Evolutionary conservation across 2,888 invertebrate genomes (phyloP).

Genomic region (Caprella mutica): DNA sequence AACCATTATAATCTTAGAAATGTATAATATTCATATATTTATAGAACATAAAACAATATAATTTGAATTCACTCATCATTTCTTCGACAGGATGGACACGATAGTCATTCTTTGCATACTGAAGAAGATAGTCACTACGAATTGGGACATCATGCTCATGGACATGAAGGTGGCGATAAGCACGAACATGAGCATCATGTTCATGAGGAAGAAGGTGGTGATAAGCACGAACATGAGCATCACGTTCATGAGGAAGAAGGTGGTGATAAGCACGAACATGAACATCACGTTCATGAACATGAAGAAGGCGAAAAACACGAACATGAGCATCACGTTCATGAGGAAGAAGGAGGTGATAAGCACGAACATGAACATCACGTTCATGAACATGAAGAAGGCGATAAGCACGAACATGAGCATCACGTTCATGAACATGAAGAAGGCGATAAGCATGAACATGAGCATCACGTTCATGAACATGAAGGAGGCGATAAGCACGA

Average conservation of each 20-base stretch:
- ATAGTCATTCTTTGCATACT: slow-evolving; percentile 1
- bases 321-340: not conserved
- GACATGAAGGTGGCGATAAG: not conserved
- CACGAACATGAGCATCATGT: not conserved
- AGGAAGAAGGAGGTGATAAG: not conserved
- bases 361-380: slow-evolving; percentile 1
- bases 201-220: not conserved
- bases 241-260: not conserved
- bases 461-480: not conserved
- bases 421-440: not conserved
- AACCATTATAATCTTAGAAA: no score
- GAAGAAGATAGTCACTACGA: not conserved
- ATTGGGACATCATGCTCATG: no score
- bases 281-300: not conserved
- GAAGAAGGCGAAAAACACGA: not conserved
- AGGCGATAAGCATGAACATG: slow-evolving; percentile 2
- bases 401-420: not conserved
- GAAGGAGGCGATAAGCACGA: not conserved
- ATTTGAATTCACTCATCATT: no score
- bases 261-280: not conserved
- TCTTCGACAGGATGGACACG: slow-evolving; percentile 5
- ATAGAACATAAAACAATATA: no score
- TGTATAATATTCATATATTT: no score
- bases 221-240: slow-evolving; percentile 3
- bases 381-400: slow-evolving; percentile 4